Conservation (phyloP, 2,797 vertebrate genomes). For the Philypnodon macrostomus region DNA sequence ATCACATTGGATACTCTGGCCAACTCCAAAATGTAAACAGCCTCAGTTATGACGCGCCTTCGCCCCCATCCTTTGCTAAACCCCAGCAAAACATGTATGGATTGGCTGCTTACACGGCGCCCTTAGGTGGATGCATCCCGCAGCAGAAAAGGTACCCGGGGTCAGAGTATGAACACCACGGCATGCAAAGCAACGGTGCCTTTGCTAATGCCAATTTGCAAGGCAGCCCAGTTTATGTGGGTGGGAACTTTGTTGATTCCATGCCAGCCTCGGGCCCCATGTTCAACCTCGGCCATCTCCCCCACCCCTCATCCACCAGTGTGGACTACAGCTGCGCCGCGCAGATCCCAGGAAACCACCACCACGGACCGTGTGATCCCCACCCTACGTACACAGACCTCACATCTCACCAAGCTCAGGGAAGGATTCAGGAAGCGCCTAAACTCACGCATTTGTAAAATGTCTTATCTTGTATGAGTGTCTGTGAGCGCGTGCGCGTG, state of each 20-base stretch:
- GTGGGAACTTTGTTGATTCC: conserved; percentile 98
- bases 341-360: conserved; percentile 98
- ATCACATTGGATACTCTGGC: conserved; percentile 92
- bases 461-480: conserved; percentile 57
- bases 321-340: conserved; percentile 99
- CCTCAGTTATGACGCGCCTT: conserved; percentile 93
- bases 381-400: conserved; percentile 99
- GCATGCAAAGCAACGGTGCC: conserved; percentile 90
- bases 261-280: conserved; percentile 98
- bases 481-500: conserved; percentile 12
- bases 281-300: conserved; percentile 98
- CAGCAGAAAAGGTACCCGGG: conserved; percentile 97
- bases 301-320: conserved; percentile 97
- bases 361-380: conserved; percentile 99
- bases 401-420: conserved; percentile 98
- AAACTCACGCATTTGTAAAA: conserved; percentile 99
- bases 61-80: conserved; percentile 94
- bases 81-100: conserved; percentile 98
- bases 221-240: conserved; percentile 97
- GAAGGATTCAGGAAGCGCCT: conserved; percentile 98
- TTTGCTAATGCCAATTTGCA: conserved; percentile 95
- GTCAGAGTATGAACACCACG: conserved; percentile 94
- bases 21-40: conserved; percentile 90
- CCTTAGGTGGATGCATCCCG: conserved; percentile 93
- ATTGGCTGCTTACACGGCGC: conserved; percentile 96